These are phyloP conservation scores for Volucella inanis DNA, from an alignment of 2,888 invertebrate species.

Conservation along the genomic window DNA sequence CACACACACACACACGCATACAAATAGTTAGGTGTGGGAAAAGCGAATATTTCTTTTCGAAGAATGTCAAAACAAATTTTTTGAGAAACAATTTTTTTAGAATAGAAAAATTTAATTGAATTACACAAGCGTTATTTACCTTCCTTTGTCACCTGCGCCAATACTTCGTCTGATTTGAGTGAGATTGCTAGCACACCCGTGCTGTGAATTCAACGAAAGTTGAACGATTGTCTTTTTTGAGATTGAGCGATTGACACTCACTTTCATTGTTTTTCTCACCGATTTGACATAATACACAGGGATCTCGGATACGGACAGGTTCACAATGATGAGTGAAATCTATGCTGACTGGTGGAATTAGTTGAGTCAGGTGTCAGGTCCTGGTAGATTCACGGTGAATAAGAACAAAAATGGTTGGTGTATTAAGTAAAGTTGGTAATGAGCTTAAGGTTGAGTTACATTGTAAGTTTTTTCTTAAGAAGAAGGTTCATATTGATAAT, in stretches of 20 bases:
- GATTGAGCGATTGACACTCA: background rate
- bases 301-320: background rate
- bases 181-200: constrained; percentile 38
- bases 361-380: constrained; percentile 24
- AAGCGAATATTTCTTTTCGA: background rate
- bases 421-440: constrained; percentile 7
- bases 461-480: background rate
- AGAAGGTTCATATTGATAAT: background rate
- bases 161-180: constrained; percentile 76
- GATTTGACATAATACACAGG: constrained; percentile 36
- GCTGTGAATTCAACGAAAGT: constrained; percentile 53
- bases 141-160: constrained; percentile 77
- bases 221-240: constrained; percentile 31
- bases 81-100: constrained; percentile 8
- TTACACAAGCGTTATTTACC: constrained; percentile 76
- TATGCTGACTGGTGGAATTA: too few species aligned
- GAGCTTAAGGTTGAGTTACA: background rate
- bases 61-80: constrained; percentile 13
- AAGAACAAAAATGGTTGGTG: constrained; percentile 23
- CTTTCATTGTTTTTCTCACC: constrained; percentile 25
- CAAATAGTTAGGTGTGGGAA: background rate
- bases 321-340: constrained; percentile 31
- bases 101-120: constrained; percentile 30
- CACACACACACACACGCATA: background rate
- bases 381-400: constrained; percentile 12